These are phyloP conservation scores for Erythrolamprus reginae DNA, from an alignment of 2,113 vertebrate species.

Conservation along the genomic window DNA sequence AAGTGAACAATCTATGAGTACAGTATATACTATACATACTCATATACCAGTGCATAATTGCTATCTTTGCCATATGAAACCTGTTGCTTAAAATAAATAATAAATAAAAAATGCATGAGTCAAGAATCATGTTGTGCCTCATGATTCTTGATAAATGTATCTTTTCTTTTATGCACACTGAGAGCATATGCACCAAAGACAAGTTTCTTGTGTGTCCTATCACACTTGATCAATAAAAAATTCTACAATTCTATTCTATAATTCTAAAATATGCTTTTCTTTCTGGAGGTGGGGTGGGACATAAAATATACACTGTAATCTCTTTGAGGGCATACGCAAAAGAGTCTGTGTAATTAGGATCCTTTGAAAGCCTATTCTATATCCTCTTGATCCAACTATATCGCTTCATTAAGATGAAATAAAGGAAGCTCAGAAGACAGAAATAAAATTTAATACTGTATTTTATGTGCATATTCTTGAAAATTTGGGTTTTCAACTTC, in stretches of 20 bases:
- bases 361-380: conserved; percentile 6
- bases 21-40: too few species aligned
- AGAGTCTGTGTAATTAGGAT: neutral
- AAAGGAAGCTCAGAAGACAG: neutral
- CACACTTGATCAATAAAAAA: too few species aligned
- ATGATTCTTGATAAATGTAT: too few species aligned
- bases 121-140: too few species aligned
- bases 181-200: too few species aligned
- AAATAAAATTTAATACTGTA: neutral
- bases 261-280: neutral
- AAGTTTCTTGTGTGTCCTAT: too few species aligned
- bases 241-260: too few species aligned
- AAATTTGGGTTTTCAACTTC: conserved; percentile 13
- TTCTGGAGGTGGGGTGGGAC: neutral
- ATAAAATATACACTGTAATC: neutral
- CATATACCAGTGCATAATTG: neutral
- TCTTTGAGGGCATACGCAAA: neutral
- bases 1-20: neutral
- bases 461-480: neutral
- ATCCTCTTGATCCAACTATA: neutral
- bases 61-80: neutral
- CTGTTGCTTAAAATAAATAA: neutral
- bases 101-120: too few species aligned
- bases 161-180: too few species aligned
- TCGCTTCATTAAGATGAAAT: neutral